These are phyloP conservation scores for Silurus meridionalis DNA, from an alignment of 2,113 vertebrate genomes.

Conservation along the genomic window DNA sequence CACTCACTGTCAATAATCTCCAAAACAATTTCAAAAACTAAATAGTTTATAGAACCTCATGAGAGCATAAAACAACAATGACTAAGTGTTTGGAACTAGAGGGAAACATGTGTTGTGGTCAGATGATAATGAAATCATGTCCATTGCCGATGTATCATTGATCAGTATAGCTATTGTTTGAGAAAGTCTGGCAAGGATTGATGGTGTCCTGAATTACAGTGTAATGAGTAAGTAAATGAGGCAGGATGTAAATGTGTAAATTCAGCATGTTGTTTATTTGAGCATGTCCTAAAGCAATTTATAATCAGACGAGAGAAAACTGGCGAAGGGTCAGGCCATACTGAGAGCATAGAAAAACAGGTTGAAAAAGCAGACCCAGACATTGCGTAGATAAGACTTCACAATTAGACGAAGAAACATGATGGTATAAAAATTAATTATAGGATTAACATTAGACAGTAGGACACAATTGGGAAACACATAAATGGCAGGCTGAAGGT, in stretches of 20 bases:
- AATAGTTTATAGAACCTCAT: neutral
- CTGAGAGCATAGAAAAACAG: neutral
- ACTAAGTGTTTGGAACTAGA: neutral
- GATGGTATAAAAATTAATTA: neutral
- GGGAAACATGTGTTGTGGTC: neutral
- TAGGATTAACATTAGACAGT: neutral
- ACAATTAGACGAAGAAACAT: neutral
- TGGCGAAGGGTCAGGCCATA: neutral
- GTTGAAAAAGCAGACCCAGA: neutral
- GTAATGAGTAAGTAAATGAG: neutral
- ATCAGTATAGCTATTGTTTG: neutral
- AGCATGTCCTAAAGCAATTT: neutral
- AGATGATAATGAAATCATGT: neutral
- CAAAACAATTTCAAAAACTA: neutral
- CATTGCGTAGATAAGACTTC: neutral
- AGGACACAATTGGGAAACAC: neutral
- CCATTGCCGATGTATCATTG: neutral
- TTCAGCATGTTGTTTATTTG: slow-evolving; percentile 3
- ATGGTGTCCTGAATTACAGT: neutral
- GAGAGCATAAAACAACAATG: neutral
- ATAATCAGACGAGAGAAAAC: neutral
- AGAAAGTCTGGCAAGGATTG: neutral
- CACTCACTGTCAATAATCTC: neutral
- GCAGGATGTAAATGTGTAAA: neutral
- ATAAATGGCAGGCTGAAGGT: neutral